Evolutionary conservation across 2,888 invertebrate species (phyloP).

Genomic region (Coelopa pilipes): DNA sequence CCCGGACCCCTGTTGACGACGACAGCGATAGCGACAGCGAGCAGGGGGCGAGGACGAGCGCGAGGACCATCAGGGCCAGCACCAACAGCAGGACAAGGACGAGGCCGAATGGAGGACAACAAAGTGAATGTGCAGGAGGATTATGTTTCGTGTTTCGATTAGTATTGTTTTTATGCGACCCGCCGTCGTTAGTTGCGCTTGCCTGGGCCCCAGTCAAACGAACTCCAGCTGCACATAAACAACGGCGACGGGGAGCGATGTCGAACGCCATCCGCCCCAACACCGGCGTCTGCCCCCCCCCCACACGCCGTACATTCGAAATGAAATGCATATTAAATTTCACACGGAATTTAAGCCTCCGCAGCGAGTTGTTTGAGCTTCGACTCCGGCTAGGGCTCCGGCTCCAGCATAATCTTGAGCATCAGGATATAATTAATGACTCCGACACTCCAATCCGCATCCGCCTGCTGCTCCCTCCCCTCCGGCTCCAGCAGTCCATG

Average conservation of each 20-base stretch:
- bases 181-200: conserved; percentile 19
- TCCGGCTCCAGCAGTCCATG: too few relatives aligned
- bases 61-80: neutral
- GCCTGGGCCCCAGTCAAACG: conserved; percentile 8
- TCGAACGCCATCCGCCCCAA: too few relatives aligned
- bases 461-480: too few relatives aligned
- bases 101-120: neutral
- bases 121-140: conserved; percentile 21
- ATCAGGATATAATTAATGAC: conserved; percentile 18
- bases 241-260: neutral
- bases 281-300: neutral
- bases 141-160: conserved; percentile 25
- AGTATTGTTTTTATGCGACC: conserved; percentile 9
- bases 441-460: neutral
- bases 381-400: neutral
- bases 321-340: too few relatives aligned
- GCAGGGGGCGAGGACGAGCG: too few relatives aligned
- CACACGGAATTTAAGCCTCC: too few relatives aligned
- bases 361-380: neutral
- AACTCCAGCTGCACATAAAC: neutral
- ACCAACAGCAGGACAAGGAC: neutral
- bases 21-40: neutral
- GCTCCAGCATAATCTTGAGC: neutral
- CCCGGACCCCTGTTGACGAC: neutral
- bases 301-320: too few relatives aligned